A percentile compares a stretch with the other conserved stretches of the same genome.
phyloP scores from a whole-genome alignment of 2,888 invertebrate genomes.

The Acleris literana region DNA sequence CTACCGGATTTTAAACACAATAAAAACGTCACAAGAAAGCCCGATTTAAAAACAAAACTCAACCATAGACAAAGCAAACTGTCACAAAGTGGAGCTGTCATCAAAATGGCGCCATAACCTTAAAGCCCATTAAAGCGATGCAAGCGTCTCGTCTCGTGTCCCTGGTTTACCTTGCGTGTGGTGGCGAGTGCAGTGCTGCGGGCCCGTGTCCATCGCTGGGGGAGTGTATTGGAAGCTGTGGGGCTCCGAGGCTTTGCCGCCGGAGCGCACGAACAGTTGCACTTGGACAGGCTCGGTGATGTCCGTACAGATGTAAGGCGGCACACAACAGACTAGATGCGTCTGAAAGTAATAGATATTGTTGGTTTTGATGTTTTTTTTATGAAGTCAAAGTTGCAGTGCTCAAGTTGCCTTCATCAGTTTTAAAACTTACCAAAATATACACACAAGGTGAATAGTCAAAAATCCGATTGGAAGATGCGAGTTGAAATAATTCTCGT shows the following conservation, averaged over 20 bases:
- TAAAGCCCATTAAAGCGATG: slow-evolving; percentile 26
- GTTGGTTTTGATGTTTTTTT: too few species aligned
- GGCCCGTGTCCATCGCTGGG: slow-evolving; percentile 57
- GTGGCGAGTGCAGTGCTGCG: slow-evolving; percentile 63
- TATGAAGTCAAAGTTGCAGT: too few species aligned
- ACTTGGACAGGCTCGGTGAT: slow-evolving; percentile 88
- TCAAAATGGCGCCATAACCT: slow-evolving; percentile 23
- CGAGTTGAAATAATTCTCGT: too few species aligned
- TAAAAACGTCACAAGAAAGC: too few species aligned
- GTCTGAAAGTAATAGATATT: slow-evolving; percentile 80
- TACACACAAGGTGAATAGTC: too few species aligned
- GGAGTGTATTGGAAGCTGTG: slow-evolving; percentile 93
- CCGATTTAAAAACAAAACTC: too few species aligned
- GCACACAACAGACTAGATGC: slow-evolving; percentile 93
- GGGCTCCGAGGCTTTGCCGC: slow-evolving; percentile 93
- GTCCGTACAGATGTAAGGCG: slow-evolving; percentile 88
- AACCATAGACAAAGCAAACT: not conserved
- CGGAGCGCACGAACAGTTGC: slow-evolving; percentile 91
- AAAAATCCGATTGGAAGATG: too few species aligned
- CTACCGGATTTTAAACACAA: not conserved
- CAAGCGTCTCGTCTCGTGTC: slow-evolving; percentile 10
- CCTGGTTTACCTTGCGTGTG: slow-evolving; percentile 56
- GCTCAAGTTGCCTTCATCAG: too few species aligned
- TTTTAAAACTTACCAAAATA: too few species aligned
- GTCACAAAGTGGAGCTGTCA: not conserved